Conservation (phyloP, 1,140 invertebrate species). For the Pogonognathellus flavescens region DNA sequence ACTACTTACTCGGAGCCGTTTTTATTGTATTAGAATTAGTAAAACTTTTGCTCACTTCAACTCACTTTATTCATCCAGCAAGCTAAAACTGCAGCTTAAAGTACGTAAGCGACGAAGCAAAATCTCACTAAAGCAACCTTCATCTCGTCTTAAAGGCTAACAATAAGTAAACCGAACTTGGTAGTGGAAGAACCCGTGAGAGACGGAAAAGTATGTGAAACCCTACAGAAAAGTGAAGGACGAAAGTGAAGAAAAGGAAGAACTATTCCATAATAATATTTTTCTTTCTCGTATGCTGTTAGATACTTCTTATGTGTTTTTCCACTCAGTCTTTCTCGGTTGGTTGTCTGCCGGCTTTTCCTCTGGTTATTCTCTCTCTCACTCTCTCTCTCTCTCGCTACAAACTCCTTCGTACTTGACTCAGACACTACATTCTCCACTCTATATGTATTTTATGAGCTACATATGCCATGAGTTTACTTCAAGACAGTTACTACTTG, state of each 20-base stretch:
- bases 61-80: constrained; percentile 4
- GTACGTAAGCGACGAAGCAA: background rate
- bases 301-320: background rate
- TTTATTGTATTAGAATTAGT: constrained; percentile 26
- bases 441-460: constrained; percentile 32
- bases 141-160: background rate
- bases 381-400: background rate
- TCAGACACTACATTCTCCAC: background rate
- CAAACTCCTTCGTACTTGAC: background rate
- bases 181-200: background rate
- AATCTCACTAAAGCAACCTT: background rate
- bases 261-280: constrained; percentile 43
- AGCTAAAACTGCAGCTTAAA: constrained; percentile 19
- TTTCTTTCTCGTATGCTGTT: constrained; percentile 19
- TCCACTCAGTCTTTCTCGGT: background rate
- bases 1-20: background rate
- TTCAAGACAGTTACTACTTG: constrained; percentile 42
- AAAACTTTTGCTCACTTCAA: constrained; percentile 27
- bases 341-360: background rate
- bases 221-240: constrained; percentile 11
- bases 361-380: background rate
- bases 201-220: background rate
- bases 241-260: constrained; percentile 36
- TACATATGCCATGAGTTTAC: constrained; percentile 41
- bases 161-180: background rate